Conservation (phyloP, 2,888 invertebrate genomes). For the Andrena trimmerana region DNA sequence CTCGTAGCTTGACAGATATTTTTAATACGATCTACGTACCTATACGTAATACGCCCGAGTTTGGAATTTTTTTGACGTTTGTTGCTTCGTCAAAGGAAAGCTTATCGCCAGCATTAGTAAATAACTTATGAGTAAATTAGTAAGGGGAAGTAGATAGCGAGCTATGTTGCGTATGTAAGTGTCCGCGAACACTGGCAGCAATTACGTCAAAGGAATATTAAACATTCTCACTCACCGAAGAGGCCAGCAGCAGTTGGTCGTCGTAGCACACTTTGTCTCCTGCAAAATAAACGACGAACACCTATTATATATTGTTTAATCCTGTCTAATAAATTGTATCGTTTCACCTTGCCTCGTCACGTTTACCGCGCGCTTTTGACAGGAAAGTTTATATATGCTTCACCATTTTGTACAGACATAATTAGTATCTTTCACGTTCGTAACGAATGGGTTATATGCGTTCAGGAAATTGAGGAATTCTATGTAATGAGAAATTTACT, state of each 20-base stretch:
- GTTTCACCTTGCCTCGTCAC: not conserved
- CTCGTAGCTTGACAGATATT: not conserved
- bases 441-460: not conserved
- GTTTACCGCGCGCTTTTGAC: not conserved
- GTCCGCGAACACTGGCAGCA: not conserved
- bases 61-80: not conserved
- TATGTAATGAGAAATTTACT: not conserved
- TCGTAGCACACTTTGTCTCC: not conserved
- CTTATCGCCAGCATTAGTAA: conserved; percentile 8
- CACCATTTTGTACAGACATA: not conserved
- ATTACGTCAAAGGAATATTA: conserved; percentile 22
- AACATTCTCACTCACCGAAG: conserved; percentile 27
- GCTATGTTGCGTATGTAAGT: conserved; percentile 7
- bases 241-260: not conserved
- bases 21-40: not conserved
- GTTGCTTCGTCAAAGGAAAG: not conserved
- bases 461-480: not conserved
- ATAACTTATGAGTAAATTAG: conserved; percentile 8
- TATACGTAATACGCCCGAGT: not conserved
- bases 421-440: not conserved
- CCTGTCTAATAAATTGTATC: not conserved
- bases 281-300: not conserved
- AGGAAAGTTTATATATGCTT: not conserved
- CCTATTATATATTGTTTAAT: not conserved
- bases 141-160: conserved; percentile 6